Conservation (phyloP, 1,140 invertebrate species). For the Drosophila varians region DNA sequence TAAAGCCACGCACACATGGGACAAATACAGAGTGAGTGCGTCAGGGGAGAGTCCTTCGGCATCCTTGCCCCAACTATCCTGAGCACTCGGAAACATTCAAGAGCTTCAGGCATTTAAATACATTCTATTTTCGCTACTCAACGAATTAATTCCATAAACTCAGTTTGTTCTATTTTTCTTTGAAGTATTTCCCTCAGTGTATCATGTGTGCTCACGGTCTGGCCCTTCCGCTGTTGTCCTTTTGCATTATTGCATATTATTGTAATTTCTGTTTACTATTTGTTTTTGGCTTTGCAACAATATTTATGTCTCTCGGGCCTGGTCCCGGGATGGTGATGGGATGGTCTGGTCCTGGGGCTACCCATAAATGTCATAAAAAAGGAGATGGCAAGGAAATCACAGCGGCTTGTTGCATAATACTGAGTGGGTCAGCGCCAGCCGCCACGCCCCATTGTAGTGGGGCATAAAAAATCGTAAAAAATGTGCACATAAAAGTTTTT, state of each 20-base stretch:
- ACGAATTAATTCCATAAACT: neutral
- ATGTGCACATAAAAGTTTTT: constrained; percentile 69
- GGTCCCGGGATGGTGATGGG: neutral
- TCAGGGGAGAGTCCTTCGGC: constrained; percentile 10
- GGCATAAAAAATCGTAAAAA: constrained; percentile 49
- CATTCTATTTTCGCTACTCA: neutral
- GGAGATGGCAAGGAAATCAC: constrained; percentile 29
- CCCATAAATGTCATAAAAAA: constrained; percentile 67
- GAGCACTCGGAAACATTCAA: constrained; percentile 4
- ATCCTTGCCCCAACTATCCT: neutral
- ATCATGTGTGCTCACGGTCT: constrained; percentile 10
- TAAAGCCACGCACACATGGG: constrained; percentile 69
- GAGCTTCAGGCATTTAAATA: neutral
- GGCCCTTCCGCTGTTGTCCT: constrained; percentile 55
- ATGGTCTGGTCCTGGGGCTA: neutral
- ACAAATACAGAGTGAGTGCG: constrained; percentile 25
- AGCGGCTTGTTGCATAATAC: constrained; percentile 55
- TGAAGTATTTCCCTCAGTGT: constrained; percentile 2
- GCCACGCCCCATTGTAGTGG: constrained; percentile 35
- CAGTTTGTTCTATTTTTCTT: neutral
- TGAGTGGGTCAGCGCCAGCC: constrained; percentile 57
- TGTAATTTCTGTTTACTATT: constrained; percentile 79
- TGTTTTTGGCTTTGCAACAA: constrained; percentile 78
- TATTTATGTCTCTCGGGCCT: constrained; percentile 56
- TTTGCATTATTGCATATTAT: constrained; percentile 81